Evolutionary conservation across 2,797 vertebrate species (phyloP).

Genomic region (Melanogrammus aeglefinus): DNA sequence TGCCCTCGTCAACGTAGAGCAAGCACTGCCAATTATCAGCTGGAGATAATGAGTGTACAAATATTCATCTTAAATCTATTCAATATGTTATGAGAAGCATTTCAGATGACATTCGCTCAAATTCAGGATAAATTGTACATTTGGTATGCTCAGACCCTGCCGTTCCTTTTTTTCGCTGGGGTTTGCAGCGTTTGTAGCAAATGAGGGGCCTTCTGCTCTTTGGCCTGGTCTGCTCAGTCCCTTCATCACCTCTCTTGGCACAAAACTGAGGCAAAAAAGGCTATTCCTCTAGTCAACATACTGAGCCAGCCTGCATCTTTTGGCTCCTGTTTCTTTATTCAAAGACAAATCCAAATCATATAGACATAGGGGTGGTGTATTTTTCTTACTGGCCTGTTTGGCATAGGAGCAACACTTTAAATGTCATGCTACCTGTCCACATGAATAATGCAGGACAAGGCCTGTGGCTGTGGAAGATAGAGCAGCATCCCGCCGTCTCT

Average conservation of each 20-base stretch:
- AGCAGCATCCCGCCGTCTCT: constrained; percentile 78
- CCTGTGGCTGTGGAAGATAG: constrained; percentile 57
- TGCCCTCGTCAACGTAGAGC: background rate
- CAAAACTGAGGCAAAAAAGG: constrained; percentile 42
- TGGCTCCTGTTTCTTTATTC: constrained; percentile 31
- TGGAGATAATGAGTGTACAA: background rate
- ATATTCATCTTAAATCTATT: background rate
- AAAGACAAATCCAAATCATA: constrained; percentile 2
- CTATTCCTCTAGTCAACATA: constrained; percentile 55
- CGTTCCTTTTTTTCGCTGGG: background rate
- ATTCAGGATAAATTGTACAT: background rate
- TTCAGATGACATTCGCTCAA: background rate
- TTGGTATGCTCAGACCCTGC: constrained; percentile 6
- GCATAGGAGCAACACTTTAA: constrained; percentile 58
- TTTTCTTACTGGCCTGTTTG: constrained; percentile 40
- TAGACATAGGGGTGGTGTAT: constrained; percentile 8
- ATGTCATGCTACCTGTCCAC: constrained; percentile 60
- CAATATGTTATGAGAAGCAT: background rate
- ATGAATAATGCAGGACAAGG: constrained; percentile 61
- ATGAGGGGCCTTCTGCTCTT: constrained; percentile 30
- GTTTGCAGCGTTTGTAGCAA: background rate
- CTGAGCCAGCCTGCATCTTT: constrained; percentile 40
- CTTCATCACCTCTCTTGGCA: constrained; percentile 38
- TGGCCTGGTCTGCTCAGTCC: constrained; percentile 34
- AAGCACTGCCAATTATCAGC: background rate